These are phyloP conservation scores for Acanthiza pusilla DNA, from an alignment of 2,797 vertebrate species.

Conservation along the genomic window DNA sequence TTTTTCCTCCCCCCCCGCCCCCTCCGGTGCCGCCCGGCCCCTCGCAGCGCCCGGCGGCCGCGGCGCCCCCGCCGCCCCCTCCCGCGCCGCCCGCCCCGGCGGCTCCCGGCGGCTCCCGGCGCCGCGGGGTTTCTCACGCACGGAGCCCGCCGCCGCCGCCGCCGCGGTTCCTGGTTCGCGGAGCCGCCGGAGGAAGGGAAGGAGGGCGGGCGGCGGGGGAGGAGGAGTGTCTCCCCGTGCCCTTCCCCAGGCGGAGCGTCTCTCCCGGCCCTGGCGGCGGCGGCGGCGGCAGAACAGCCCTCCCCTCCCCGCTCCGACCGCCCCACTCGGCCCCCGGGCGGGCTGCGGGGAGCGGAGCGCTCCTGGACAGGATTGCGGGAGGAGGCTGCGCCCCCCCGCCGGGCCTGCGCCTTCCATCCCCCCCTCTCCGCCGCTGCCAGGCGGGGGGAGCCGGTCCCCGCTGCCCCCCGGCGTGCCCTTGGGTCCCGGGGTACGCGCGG, in stretches of 20 bases:
- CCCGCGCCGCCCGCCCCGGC: neutral
- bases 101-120: neutral
- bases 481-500: neutral
- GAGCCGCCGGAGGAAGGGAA: conserved; percentile 47
- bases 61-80: neutral
- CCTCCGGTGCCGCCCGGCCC: neutral
- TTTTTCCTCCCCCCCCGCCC: conserved; percentile 3
- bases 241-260: conserved; percentile 44
- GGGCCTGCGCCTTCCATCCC: neutral
- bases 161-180: conserved; percentile 53
- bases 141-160: conserved; percentile 15
- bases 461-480: neutral
- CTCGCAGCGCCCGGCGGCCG: neutral
- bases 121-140: neutral
- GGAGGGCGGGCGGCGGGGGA: conserved; percentile 27
- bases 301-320: neutral
- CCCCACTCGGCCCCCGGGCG: neutral
- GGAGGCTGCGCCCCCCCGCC: neutral
- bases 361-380: neutral
- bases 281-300: neutral
- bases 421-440: neutral
- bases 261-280: conserved; percentile 11
- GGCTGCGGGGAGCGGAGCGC: neutral
- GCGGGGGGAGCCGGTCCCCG: neutral
- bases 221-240: conserved; percentile 30